Percentiles rank a stretch among this genome's conserved stretches.
Conservation (phyloP, 1,140 invertebrate species). For the Chrysoperla carnea region DNA sequence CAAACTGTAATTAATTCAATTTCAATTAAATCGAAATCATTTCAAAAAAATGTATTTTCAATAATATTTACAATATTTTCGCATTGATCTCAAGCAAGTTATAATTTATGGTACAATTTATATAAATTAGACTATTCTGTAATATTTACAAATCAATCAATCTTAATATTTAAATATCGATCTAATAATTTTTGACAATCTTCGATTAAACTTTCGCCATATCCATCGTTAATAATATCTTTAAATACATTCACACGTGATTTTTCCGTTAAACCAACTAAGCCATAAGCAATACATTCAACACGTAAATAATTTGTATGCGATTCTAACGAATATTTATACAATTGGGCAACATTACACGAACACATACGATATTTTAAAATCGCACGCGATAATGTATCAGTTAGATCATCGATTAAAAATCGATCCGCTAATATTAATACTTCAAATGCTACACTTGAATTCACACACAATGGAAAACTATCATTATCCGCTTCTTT, state of each 20-base stretch:
- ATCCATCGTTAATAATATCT: slow-evolving; percentile 14
- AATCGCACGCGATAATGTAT: slow-evolving; percentile 30
- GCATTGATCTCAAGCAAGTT: no score
- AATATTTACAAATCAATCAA: no score
- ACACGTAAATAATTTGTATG: slow-evolving; percentile 33
- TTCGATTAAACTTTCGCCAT: slow-evolving; percentile 13
- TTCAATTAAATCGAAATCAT: no score
- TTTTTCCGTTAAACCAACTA: slow-evolving; percentile 25
- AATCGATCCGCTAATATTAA: slow-evolving; percentile 43
- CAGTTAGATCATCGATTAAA: slow-evolving; percentile 35
- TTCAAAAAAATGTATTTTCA: no score
- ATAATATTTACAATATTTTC: no score
- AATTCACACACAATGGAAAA: slow-evolving; percentile 24
- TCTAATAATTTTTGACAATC: slow-evolving; percentile 14
- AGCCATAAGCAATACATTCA: slow-evolving; percentile 31
- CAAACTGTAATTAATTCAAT: no score
- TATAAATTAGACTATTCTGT: no score
- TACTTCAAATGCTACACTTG: slow-evolving; percentile 41
- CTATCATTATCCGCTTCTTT: slow-evolving; percentile 15
- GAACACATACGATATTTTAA: slow-evolving; percentile 25
- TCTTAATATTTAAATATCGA: neutral
- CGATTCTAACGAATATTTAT: slow-evolving; percentile 33
- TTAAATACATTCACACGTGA: slow-evolving; percentile 19
- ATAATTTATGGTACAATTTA: no score
- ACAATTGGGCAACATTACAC: slow-evolving; percentile 28